Percentiles rank a stretch among this genome's conserved stretches.
These are phyloP conservation scores for Sthenelais limicola DNA, from an alignment of 2,888 invertebrate genomes.

Conservation along the genomic window DNA sequence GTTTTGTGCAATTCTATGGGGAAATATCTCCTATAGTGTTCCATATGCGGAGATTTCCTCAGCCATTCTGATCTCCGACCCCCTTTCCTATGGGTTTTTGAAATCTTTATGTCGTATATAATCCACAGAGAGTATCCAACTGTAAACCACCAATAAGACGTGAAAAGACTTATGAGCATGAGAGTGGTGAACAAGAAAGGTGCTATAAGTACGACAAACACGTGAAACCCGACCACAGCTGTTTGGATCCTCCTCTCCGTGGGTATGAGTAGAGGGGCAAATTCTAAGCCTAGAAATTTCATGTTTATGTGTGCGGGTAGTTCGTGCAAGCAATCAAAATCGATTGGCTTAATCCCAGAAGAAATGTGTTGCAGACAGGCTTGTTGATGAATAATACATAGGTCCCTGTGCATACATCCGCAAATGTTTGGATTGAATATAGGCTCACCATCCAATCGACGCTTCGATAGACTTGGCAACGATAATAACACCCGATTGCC, in stretches of 20 bases:
- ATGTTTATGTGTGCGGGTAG: conserved; percentile 14
- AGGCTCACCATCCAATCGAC: no score
- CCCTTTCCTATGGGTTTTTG: conserved; percentile 75
- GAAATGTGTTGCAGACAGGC: no score
- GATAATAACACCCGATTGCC: no score
- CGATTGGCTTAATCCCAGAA: no score
- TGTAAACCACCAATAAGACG: conserved; percentile 70
- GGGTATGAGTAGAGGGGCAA: conserved; percentile 87
- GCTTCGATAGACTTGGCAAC: no score
- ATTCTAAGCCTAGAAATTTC: conserved; percentile 79
- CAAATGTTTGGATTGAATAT: no score
- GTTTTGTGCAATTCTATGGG: conserved; percentile 88
- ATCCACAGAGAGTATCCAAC: conserved; percentile 63
- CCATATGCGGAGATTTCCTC: conserved; percentile 81
- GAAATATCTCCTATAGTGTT: conserved; percentile 82
- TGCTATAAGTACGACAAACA: conserved; percentile 76
- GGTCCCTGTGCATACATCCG: no score
- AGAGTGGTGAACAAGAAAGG: conserved; percentile 62
- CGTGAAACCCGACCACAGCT: conserved; percentile 76
- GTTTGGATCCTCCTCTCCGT: conserved; percentile 88
- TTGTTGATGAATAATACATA: no score
- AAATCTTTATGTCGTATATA: conserved; percentile 77
- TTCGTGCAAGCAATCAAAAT: no score
- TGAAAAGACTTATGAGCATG: conserved; percentile 75
- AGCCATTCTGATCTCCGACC: conserved; percentile 76